These are phyloP conservation scores for Poecilia wingei DNA, from an alignment of 2,797 vertebrate genomes.

Conservation along the genomic window DNA sequence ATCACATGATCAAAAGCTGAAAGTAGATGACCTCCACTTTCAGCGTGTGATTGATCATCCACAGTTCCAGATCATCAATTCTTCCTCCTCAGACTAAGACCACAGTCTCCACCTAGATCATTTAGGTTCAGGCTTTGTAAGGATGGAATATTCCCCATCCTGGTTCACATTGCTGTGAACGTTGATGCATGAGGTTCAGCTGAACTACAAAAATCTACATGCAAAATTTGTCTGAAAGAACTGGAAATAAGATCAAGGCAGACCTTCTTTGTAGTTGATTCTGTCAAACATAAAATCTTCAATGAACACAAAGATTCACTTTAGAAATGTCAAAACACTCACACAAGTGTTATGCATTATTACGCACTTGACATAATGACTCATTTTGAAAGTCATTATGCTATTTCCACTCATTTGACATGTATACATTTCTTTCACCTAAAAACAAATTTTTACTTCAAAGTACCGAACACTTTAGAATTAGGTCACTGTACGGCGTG, in stretches of 20 bases:
- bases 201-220: neutral
- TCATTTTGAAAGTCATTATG: conserved; percentile 43
- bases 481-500: conserved; percentile 39
- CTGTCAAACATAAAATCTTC: neutral
- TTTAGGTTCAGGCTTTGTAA: conserved; percentile 41
- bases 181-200: neutral
- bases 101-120: conserved; percentile 61
- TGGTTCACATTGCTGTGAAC: neutral
- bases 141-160: conserved; percentile 5
- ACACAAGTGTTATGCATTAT: conserved; percentile 22
- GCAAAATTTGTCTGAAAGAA: neutral
- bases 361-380: conserved; percentile 35
- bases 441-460: conserved; percentile 34
- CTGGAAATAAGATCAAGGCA: neutral
- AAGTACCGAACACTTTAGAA: conserved; percentile 35
- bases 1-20: conserved; percentile 48
- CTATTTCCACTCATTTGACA: conserved; percentile 40
- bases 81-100: conserved; percentile 70
- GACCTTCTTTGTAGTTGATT: neutral
- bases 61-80: conserved; percentile 76
- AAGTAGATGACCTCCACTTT: conserved; percentile 78
- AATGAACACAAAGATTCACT: conserved; percentile 9
- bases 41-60: conserved; percentile 79
- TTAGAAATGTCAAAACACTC: conserved; percentile 36
- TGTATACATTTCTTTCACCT: conserved; percentile 16